These are phyloP conservation scores for Vulpes vulpes DNA, from an alignment of 2,113 vertebrate genomes.

Conservation along the genomic window DNA sequence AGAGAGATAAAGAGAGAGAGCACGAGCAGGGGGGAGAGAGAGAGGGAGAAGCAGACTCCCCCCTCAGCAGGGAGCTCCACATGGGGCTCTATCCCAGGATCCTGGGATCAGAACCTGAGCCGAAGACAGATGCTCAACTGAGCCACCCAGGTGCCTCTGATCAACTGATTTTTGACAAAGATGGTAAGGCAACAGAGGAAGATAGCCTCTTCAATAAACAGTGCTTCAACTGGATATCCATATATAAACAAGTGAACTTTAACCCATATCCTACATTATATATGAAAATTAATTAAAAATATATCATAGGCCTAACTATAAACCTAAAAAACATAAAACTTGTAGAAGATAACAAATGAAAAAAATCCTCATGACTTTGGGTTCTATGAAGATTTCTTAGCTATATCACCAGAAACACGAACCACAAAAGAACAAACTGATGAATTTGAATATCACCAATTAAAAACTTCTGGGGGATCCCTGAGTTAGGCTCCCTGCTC, in stretches of 20 bases:
- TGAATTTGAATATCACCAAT: not conserved
- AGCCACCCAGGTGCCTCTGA: not conserved
- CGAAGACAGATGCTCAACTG: not conserved
- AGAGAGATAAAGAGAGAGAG: not conserved
- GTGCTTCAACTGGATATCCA: not conserved
- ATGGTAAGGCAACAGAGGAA: not conserved
- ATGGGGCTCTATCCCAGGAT: not conserved
- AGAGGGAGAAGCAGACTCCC: not conserved
- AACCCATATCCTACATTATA: not conserved
- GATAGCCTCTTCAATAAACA: not conserved
- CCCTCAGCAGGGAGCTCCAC: not conserved
- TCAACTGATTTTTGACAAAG: not conserved
- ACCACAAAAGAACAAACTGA: slow-evolving; percentile 8
- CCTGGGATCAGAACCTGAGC: not conserved
- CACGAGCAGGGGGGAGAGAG: not conserved
- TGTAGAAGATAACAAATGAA: not conserved
- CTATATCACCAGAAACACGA: not conserved
- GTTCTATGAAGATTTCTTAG: slow-evolving; percentile 15
- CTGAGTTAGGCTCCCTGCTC: no score
- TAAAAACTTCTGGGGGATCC: not conserved
- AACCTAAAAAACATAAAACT: slow-evolving; percentile 11
- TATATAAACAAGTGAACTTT: not conserved
- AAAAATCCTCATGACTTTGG: not conserved
- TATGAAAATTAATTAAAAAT: not conserved
- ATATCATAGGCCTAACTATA: not conserved